Evolutionary conservation across 2,113 vertebrate genomes (phyloP).

Genomic region (Dicaeum eximium): DNA sequence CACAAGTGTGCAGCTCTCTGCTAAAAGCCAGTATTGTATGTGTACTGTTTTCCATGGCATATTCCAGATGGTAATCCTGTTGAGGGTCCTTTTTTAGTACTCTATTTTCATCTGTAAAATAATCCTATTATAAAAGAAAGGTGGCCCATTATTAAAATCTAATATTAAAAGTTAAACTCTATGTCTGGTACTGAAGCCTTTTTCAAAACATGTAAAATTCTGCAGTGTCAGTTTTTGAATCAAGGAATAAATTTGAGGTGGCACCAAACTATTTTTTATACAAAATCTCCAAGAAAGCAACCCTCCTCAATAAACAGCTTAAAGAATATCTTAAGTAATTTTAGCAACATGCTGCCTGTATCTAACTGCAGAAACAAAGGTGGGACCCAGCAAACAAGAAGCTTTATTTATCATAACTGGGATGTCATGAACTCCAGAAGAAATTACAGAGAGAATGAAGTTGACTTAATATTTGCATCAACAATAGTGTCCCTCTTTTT

Average conservation of each 20-base stretch:
- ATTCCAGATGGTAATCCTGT: slow-evolving; percentile 83
- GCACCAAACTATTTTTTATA: neutral
- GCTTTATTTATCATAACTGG: neutral
- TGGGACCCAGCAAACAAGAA: neutral
- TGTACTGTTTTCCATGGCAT: slow-evolving; percentile 83
- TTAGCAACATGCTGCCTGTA: neutral
- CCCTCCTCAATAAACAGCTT: neutral
- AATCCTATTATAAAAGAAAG: slow-evolving; percentile 75
- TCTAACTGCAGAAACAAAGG: neutral
- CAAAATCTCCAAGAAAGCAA: neutral
- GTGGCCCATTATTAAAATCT: neutral
- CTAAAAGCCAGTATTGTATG: slow-evolving; percentile 83
- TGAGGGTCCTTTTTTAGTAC: slow-evolving; percentile 77
- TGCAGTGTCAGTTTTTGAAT: neutral
- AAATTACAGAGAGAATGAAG: neutral
- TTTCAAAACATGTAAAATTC: neutral
- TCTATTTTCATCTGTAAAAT: slow-evolving; percentile 80
- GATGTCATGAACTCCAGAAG: neutral
- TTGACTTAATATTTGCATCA: neutral
- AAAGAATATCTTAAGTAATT: neutral
- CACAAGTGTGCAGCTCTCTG: slow-evolving; percentile 82
- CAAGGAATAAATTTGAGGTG: neutral
- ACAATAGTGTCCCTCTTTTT: neutral
- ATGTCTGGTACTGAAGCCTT: neutral
- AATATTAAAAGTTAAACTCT: neutral